Evolutionary conservation across 2,113 vertebrate genomes (phyloP), one percentile per base, ranked within the genome.

Genomic region (Larimichthys crocea): DNA sequence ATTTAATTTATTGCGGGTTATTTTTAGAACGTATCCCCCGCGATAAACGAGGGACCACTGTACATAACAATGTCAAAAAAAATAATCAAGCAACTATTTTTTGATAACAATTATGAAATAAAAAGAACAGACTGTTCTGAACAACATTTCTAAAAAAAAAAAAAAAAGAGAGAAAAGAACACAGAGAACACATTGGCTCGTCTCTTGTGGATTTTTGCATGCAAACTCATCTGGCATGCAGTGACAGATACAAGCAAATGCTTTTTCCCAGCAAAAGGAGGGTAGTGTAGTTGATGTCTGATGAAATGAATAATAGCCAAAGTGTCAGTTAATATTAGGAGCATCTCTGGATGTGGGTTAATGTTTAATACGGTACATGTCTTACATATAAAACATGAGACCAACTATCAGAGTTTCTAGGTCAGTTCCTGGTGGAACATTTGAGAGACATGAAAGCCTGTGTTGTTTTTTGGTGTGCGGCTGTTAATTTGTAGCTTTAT

Each of bases 191-290:
- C 16, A 11, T 12, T 16, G 5, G 19, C 53, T 73, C 15, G 5
- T 79, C 59, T 76, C 52, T 78, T 64, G 66, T 73, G 82, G 60
- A 5, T 72, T 72, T 60, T 40, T 73, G 52, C 64, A 74, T 55
- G 60, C 67, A 69, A 46, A 69, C 20, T 67, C 10, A 49, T 71
- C 22, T 15, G 5, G 35, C 40, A 42, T 57, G 19, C 24, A 80
- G 53, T 62, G 74, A 83, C 74, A 80, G 52, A 67, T 67, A 86
- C 77, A 85, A 82, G 76, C 5, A 74, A 89, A 89, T 52, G 78
- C 68, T 91, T 86, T 85, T 48, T 40, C 56, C 16, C 24, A 16
- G 56, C 55, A 77, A 74, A 56, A 52, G 40, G 69, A 31, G 6
- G 20, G 14, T 17, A 20, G 6, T n/a, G 56, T 3, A 42, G 42